These are phyloP conservation scores for Julus scanicus DNA, from an alignment of 2,888 invertebrate species.

Conservation along the genomic window DNA sequence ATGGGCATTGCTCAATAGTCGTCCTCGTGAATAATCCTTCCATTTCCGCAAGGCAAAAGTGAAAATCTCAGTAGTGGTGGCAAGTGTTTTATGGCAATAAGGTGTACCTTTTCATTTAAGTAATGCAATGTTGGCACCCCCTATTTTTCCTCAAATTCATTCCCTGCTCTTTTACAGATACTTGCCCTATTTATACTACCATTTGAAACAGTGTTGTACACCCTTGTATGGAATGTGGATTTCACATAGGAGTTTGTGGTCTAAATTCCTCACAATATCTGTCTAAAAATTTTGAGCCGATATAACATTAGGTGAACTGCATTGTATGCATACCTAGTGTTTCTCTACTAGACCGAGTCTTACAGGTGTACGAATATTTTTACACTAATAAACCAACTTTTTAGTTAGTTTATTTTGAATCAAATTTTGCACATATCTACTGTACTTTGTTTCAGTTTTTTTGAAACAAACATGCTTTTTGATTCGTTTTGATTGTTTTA, in stretches of 20 bases:
- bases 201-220: neutral
- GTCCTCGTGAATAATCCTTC: conserved; percentile 35
- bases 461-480: too few relatives aligned
- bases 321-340: too few relatives aligned
- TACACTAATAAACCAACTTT: too few relatives aligned
- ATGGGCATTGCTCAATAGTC: conserved; percentile 40
- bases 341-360: too few relatives aligned
- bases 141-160: neutral
- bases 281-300: neutral
- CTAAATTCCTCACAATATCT: neutral
- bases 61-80: conserved; percentile 31
- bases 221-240: neutral
- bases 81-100: conserved; percentile 39
- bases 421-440: too few relatives aligned
- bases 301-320: too few relatives aligned
- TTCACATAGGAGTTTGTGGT: neutral
- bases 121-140: conserved; percentile 30
- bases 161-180: neutral
- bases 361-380: too few relatives aligned
- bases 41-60: neutral
- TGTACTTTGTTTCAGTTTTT: too few relatives aligned
- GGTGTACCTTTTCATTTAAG: neutral
- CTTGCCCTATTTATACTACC: conserved; percentile 1
- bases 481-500: too few relatives aligned
- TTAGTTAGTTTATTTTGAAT: too few relatives aligned